These are phyloP conservation scores for Sternarchorhynchus goeldii DNA, from an alignment of 2,797 vertebrate species.

Conservation along the genomic window DNA sequence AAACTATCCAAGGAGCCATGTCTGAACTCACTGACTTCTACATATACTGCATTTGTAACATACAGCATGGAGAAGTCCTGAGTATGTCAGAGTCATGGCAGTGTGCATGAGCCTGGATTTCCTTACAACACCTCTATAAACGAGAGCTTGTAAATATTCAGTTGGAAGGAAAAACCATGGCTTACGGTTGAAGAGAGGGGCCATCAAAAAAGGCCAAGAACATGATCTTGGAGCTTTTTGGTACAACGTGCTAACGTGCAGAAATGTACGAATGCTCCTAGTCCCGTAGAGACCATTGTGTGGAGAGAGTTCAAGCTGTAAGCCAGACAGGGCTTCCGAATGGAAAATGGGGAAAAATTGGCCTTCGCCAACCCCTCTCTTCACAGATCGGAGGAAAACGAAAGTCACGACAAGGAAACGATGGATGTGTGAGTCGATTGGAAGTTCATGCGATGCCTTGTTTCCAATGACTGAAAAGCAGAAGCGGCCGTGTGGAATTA, in stretches of 20 bases:
- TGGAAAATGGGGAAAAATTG: conserved; percentile 30
- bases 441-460: conserved; percentile 81
- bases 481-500: conserved; percentile 75
- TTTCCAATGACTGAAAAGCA: conserved; percentile 73
- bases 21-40: conserved; percentile 51
- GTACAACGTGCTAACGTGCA: neutral
- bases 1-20: conserved; percentile 39
- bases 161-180: conserved; percentile 62
- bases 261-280: neutral
- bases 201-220: conserved; percentile 59
- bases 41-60: conserved; percentile 49
- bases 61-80: conserved; percentile 55
- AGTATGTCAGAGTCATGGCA: conserved; percentile 55
- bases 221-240: conserved; percentile 34
- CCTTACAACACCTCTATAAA: conserved; percentile 53
- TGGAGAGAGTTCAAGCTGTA: neutral
- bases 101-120: conserved; percentile 59
- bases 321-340: conserved; percentile 29
- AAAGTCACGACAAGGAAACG: conserved; percentile 57
- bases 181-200: conserved; percentile 51
- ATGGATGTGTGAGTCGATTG: conserved; percentile 71
- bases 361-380: conserved; percentile 63
- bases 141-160: conserved; percentile 36
- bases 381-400: conserved; percentile 65
- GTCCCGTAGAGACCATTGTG: neutral